Conservation (phyloP, 2,113 vertebrate species). For the Coptodon bakossiorum region DNA sequence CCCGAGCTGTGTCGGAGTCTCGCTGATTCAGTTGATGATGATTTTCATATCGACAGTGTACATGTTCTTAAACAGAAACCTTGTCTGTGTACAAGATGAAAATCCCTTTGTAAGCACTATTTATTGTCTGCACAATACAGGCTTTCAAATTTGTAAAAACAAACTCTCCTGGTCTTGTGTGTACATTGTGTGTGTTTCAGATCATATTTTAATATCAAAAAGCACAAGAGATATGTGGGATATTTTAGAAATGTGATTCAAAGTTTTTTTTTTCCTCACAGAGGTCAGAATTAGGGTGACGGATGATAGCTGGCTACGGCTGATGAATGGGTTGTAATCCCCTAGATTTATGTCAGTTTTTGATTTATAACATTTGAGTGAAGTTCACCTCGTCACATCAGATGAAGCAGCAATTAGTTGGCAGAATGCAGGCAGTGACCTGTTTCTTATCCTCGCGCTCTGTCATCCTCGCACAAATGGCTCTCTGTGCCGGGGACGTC, state of each 20-base stretch:
- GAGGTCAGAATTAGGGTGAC: not conserved
- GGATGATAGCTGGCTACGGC: not conserved
- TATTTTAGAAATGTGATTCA: not conserved
- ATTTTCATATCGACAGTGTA: slow-evolving; percentile 72
- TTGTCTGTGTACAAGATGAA: slow-evolving; percentile 73
- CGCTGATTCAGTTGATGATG: slow-evolving; percentile 48
- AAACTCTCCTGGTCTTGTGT: slow-evolving; percentile 58
- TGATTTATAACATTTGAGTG: not conserved
- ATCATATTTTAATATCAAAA: slow-evolving; percentile 45
- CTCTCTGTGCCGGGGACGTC: not conserved
- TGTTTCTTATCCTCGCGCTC: not conserved
- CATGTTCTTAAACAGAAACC: slow-evolving; percentile 63
- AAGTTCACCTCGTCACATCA: not conserved
- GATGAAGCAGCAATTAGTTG: not conserved
- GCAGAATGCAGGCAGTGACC: not conserved
- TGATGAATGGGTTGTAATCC: not conserved
- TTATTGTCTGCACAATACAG: slow-evolving; percentile 92
- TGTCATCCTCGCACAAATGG: not conserved
- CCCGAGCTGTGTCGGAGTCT: slow-evolving; percentile 50
- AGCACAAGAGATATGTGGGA: not conserved
- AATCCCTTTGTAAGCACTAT: slow-evolving; percentile 87
- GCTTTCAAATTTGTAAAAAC: slow-evolving; percentile 78
- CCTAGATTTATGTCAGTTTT: not conserved
- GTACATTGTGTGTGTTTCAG: slow-evolving; percentile 66
- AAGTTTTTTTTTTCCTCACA: not conserved